These are phyloP conservation scores for Thalassophryne amazonica DNA, from an alignment of 2,797 vertebrate genomes.

Conservation along the genomic window DNA sequence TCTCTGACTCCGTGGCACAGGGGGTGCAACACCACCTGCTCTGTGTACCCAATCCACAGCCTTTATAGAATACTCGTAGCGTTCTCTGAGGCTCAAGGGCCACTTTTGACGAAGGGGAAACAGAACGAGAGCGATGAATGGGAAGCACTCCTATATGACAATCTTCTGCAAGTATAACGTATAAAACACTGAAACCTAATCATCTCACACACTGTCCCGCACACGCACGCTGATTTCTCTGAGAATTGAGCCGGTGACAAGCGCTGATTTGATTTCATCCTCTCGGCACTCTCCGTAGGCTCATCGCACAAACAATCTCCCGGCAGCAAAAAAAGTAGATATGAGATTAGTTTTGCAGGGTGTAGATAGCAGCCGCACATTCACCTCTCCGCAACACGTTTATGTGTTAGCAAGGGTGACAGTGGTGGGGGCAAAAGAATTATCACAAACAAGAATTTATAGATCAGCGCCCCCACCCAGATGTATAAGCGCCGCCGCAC, in stretches of 20 bases:
- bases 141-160: conserved; percentile 27
- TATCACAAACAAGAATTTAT: conserved; percentile 50
- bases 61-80: conserved; percentile 4
- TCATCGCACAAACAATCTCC: conserved; percentile 51
- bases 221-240: conserved; percentile 27
- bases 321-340: conserved; percentile 48
- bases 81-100: conserved; percentile 37
- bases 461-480: conserved; percentile 36
- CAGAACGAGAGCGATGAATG: conserved; percentile 13
- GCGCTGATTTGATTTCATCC: conserved; percentile 61
- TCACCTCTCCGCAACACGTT: conserved; percentile 24
- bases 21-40: conserved; percentile 27
- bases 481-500: conserved; percentile 21
- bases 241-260: conserved; percentile 58
- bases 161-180: conserved; percentile 29
- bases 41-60: conserved; percentile 8
- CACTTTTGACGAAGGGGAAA: conserved; percentile 59
- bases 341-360: conserved; percentile 58
- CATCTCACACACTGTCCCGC: background rate
- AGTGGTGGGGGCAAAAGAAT: background rate
- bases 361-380: conserved; percentile 35
- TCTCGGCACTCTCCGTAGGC: conserved; percentile 35
- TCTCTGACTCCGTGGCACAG: conserved; percentile 39
- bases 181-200: conserved; percentile 28
- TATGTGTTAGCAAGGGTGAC: conserved; percentile 25